Percentiles rank a stretch among this genome's conserved stretches.
Evolutionary conservation across 2,888 invertebrate species (phyloP).

Genomic region (Koerneria pararmatus): DNA sequence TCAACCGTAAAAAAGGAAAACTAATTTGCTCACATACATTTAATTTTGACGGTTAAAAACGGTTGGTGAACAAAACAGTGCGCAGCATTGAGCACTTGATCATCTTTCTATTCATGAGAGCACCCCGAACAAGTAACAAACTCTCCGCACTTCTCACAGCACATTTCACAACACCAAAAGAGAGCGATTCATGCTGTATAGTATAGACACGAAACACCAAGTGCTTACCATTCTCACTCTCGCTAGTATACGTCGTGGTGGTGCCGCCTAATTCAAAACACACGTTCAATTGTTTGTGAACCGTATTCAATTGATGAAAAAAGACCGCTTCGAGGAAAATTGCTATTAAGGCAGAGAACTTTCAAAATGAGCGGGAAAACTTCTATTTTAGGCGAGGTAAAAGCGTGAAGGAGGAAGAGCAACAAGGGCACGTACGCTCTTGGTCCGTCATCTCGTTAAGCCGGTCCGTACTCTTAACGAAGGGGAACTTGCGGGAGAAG

Average conservation of each 20-base stretch:
- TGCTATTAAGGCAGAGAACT: neutral
- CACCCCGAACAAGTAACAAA: too few species aligned
- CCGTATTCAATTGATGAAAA: neutral
- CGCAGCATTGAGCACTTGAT: neutral
- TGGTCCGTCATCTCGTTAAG: constrained; percentile 82
- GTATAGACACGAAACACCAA: constrained; percentile 3
- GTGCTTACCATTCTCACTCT: constrained; percentile 40
- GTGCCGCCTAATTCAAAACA: constrained; percentile 22
- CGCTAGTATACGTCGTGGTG: constrained; percentile 42
- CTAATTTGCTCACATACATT: too few species aligned
- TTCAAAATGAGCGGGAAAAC: neutral
- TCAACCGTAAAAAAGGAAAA: too few species aligned
- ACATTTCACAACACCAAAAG: constrained; percentile 7
- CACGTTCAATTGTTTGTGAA: neutral
- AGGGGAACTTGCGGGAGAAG: constrained; percentile 95
- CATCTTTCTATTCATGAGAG: neutral
- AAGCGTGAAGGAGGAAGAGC: neutral
- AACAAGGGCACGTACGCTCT: constrained; percentile 77
- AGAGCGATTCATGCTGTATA: neutral
- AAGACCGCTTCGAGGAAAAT: neutral
- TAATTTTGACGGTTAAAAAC: too few species aligned
- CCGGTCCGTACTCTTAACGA: constrained; percentile 99
- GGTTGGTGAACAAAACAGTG: too few species aligned
- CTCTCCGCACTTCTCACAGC: too few species aligned
- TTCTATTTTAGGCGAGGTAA: neutral